Conservation (phyloP, 2,888 invertebrate species). For the Anticlea derivata region DNA sequence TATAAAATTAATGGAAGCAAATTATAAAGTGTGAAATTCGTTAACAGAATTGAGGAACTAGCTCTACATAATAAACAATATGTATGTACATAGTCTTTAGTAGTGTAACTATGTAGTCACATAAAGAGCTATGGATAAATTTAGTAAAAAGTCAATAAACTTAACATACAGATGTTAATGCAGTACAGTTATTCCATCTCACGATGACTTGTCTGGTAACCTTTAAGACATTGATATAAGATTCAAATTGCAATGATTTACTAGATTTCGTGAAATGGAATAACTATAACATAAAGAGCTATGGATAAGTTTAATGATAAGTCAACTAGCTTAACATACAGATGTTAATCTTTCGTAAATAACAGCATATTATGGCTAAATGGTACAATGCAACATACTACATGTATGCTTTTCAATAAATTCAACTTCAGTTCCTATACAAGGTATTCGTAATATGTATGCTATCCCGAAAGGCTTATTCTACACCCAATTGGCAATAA, state of each 20-base stretch:
- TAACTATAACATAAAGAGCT: too few species aligned
- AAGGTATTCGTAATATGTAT: too few species aligned
- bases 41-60: slow-evolving; percentile 55
- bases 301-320: slow-evolving; percentile 5
- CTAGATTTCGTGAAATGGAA: too few species aligned
- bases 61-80: slow-evolving; percentile 27
- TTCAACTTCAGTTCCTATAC: slow-evolving; percentile 24
- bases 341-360: slow-evolving; percentile 8
- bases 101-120: too few species aligned
- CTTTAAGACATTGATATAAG: too few species aligned
- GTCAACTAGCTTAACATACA: not conserved
- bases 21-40: slow-evolving; percentile 40
- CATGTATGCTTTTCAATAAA: slow-evolving; percentile 36
- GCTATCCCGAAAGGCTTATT: too few species aligned
- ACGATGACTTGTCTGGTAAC: too few species aligned
- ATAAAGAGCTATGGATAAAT: too few species aligned
- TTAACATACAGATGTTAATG: too few species aligned
- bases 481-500: too few species aligned
- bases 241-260: too few species aligned
- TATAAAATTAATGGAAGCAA: slow-evolving; percentile 73
- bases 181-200: too few species aligned
- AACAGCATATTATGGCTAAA: slow-evolving; percentile 11
- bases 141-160: not conserved
- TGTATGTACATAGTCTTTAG: not conserved
- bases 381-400: slow-evolving; percentile 20